Evolutionary conservation across 2,888 invertebrate species (phyloP), one percentile per base, ranked within the genome.

Genomic region (Noctua janthina): DNA sequence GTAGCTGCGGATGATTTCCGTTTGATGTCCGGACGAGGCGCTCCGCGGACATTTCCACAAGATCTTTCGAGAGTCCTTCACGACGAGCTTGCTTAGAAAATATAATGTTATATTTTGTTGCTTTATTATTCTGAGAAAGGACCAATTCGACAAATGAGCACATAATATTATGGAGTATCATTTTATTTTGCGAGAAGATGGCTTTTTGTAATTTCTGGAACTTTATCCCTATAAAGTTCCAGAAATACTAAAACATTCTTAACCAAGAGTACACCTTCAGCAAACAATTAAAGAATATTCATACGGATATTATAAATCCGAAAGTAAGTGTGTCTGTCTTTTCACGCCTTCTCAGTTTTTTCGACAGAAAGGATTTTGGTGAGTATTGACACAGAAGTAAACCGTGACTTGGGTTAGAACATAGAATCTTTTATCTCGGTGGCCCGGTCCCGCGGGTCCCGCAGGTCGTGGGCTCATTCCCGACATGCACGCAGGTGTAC

Each of bases 1-100:
- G 72, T 70, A 69, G 67, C 80, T 84, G 81, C 67, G 71, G 81
- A 71, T 85, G 76, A 89, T 82, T 81, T 83, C 81, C 79, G 76
- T 87, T 83, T 84, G 79, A 87, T 75, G 62, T 76, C 59, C 66
- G 79, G 54, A 54, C 29, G 49, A 54, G 72, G 64, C 70, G 78
- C 71, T 66, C 39, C 64, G 62, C 39, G 73, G 68, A 69, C 79
- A 59, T 6, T 39, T 56, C 54, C 39, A 43, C 51, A 23, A 66
- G 78, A 56, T 74, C 43, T 68, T 43, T 68, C 43, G 68, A 83
- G 64, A 67, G 39, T 70, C 39, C 74, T 74, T 77, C 67, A 68
- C 64, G 23, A 59, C 62, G 35, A 43, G 35, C 56, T 68, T 85
- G 59, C 70, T 83, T 54, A 49, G 1, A 64, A 35, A 35, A 46